Conservation (phyloP, 2,888 invertebrate species). For the Eupithecia inturbata region DNA sequence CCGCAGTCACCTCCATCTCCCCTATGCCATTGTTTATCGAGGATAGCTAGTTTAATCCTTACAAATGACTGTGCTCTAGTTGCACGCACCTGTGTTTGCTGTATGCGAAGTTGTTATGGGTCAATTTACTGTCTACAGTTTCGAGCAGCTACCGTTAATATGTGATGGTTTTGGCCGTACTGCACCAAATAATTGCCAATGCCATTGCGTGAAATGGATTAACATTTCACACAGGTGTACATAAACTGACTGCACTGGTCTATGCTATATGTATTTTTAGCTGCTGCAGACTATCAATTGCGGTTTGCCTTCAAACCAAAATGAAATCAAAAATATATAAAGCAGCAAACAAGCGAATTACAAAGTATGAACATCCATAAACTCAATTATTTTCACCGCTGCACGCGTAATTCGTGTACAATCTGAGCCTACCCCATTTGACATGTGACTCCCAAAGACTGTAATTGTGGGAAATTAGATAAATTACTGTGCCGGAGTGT, state of each 20-base stretch:
- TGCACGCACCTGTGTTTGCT: slow-evolving; percentile 27
- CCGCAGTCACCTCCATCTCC: slow-evolving; percentile 20
- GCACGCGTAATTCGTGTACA: slow-evolving; percentile 58
- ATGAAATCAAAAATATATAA: neutral
- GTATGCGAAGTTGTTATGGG: slow-evolving; percentile 2
- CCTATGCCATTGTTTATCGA: slow-evolving; percentile 30
- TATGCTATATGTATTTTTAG: neutral
- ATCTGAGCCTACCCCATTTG: slow-evolving; percentile 68
- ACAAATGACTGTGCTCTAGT: slow-evolving; percentile 25
- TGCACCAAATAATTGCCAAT: neutral
- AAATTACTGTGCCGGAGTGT: slow-evolving; percentile 59
- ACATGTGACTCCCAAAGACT: slow-evolving; percentile 71
- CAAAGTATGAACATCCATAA: slow-evolving; percentile 23
- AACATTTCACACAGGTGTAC: too few species aligned
- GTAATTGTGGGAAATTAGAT: slow-evolving; percentile 79
- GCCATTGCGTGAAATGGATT: neutral
- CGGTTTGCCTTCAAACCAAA: neutral
- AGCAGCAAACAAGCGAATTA: slow-evolving; percentile 15
- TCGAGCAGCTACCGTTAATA: neutral
- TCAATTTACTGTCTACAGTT: slow-evolving; percentile 4
- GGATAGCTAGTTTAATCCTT: slow-evolving; percentile 29
- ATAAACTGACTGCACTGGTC: neutral
- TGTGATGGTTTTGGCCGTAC: neutral
- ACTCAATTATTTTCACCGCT: slow-evolving; percentile 43
- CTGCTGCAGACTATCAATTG: neutral